Evolutionary conservation across 2,797 vertebrate genomes (phyloP).

Genomic region (Myoxocephalus aenaeus): DNA sequence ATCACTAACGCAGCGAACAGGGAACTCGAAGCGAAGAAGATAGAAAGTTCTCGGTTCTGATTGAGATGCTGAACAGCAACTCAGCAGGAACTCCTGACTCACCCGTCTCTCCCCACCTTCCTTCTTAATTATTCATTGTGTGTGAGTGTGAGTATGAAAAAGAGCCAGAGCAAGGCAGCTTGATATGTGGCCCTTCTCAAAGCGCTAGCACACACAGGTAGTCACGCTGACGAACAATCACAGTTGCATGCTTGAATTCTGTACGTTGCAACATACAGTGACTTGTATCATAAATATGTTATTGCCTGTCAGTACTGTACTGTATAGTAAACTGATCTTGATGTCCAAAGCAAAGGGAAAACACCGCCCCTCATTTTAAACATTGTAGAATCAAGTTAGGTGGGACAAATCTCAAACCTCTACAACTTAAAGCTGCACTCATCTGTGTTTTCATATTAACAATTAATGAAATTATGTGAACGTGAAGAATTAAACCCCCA

Average conservation of each 20-base stretch:
- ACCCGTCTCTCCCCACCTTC: slow-evolving; percentile 35
- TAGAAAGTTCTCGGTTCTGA: slow-evolving; percentile 27
- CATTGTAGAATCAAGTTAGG: background rate
- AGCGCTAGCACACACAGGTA: slow-evolving; percentile 23
- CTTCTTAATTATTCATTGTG: slow-evolving; percentile 64
- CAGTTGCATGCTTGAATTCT: slow-evolving; percentile 1
- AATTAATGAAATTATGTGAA: background rate
- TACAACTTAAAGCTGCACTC: background rate
- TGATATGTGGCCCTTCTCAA: slow-evolving; percentile 1
- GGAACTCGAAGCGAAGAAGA: background rate
- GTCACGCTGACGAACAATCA: slow-evolving; percentile 33
- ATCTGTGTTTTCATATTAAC: background rate
- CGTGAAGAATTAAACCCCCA: background rate
- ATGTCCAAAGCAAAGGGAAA: background rate
- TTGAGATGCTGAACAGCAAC: slow-evolving; percentile 55
- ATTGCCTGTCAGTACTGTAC: background rate
- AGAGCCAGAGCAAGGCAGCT: slow-evolving; percentile 28
- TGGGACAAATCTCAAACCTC: too few relatives aligned
- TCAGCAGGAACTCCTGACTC: slow-evolving; percentile 68
- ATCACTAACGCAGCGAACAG: background rate
- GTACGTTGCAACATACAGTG: background rate
- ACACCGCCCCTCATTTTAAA: too few relatives aligned
- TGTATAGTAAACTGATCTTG: background rate
- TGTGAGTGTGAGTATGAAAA: slow-evolving; percentile 36
- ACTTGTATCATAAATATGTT: background rate